Percentiles rank a stretch among this genome's conserved stretches.
Conservation (phyloP, 2,888 invertebrate species). For the Cybosia mesomella region DNA sequence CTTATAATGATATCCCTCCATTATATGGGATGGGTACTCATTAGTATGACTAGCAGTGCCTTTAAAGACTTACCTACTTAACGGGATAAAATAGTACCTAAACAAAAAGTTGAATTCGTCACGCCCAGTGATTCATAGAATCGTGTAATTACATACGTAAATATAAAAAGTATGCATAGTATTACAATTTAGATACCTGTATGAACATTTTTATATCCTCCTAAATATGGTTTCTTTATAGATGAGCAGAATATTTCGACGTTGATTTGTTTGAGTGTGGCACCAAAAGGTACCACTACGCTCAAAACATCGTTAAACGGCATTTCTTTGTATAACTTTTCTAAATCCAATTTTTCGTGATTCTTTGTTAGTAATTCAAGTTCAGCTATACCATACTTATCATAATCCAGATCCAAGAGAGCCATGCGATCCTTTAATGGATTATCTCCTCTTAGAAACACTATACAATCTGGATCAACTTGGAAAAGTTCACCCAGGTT, state of each 20-base stretch:
- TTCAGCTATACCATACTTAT: conserved; percentile 82
- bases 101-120: no score
- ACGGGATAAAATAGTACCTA: no score
- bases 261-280: conserved; percentile 74
- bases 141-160: not conserved
- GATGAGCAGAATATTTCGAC: conserved; percentile 81
- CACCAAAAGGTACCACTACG: conserved; percentile 77
- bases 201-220: conserved; percentile 92
- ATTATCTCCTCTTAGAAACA: conserved; percentile 79
- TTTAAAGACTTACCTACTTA: no score
- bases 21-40: no score
- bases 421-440: conserved; percentile 78
- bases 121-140: no score
- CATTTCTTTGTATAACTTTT: conserved; percentile 78
- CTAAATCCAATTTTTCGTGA: conserved; percentile 72
- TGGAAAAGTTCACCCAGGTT: conserved; percentile 87
- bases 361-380: conserved; percentile 79
- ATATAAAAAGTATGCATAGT: not conserved
- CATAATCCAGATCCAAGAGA: conserved; percentile 78
- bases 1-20: no score
- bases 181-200: conserved; percentile 81
- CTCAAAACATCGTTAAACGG: conserved; percentile 79
- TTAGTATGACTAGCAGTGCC: no score
- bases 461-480: conserved; percentile 81
- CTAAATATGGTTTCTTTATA: conserved; percentile 92